Conservation (phyloP, 2,113 vertebrate genomes). For the Heloderma charlesbogerti region DNA sequence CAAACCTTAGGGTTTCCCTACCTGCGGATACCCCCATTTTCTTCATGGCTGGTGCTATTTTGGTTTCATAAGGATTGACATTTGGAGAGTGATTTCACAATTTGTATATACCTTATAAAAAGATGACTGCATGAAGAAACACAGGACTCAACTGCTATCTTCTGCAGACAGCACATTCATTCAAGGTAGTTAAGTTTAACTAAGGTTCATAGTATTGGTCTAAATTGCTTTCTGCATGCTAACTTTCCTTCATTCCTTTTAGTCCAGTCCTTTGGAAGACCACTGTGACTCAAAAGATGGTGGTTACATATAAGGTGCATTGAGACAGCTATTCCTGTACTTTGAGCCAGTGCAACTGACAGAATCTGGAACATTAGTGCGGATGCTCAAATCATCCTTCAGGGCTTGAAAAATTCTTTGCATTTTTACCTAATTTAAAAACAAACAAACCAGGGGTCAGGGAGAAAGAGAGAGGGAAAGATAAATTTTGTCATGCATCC, state of each 20-base stretch:
- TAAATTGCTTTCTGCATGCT: neutral
- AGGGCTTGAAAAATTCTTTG: conserved; percentile 58
- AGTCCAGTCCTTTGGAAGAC: neutral
- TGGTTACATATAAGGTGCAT: neutral
- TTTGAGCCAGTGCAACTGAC: neutral
- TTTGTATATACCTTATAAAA: neutral
- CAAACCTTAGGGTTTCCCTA: neutral
- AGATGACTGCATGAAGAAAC: neutral
- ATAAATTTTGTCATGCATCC: neutral
- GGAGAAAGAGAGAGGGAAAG: neutral
- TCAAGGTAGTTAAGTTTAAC: neutral
- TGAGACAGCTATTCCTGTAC: neutral
- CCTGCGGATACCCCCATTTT: neutral
- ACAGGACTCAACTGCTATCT: neutral
- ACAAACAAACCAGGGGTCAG: conserved; percentile 9
- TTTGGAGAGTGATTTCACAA: neutral
- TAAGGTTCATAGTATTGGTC: neutral
- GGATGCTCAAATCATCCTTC: conserved; percentile 58
- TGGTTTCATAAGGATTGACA: neutral
- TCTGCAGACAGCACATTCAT: neutral
- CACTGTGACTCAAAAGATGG: neutral
- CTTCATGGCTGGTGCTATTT: neutral
- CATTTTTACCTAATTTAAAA: conserved; percentile 57
- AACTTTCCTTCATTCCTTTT: neutral
- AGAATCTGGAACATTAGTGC: conserved; percentile 28